Base-by-base conservation (phyloP, 2,888 invertebrate species). In the Pristionchus arcanus region DNA sequence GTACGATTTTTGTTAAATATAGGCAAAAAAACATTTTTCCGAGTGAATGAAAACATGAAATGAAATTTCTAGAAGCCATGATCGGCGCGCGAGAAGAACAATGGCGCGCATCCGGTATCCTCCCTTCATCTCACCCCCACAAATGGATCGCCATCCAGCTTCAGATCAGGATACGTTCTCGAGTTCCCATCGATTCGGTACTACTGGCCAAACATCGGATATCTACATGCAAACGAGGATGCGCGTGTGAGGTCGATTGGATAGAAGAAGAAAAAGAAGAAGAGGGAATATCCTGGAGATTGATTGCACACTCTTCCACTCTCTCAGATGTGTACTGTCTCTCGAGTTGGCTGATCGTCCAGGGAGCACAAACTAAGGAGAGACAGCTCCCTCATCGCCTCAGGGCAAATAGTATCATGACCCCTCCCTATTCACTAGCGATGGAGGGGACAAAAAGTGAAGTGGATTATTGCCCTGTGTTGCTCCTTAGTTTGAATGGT, bases 391-490 rank as follows among this genome's bases (percentile, higher is more conserved):
- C 81, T 49, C 77, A 34, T 28, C 49, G 49, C 49, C 81, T 81
- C 49, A 53, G 81, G 81, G 81, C 81, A 81, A 81, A 81, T 28
- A 81, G 81, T 81, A 81, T 81, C 81, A 81, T 81, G 81, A 81
- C 81, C 81, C 49, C 81, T 53, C 81, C 49, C 81, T 53, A 81
- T 81, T 81, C 81, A 81, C n/a, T n/a, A 49, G 74, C 31, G 42
- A 49, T 49, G 63, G 81, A 81, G 49, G 13, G 15, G 21, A 19
- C n/a, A 81, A 31, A 16, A 28, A 81, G 81, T 81, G 81, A 49
- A 81, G 81, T 81, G 81, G 81, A 81, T 81, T 81, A 81, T 81
- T 81, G 81, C 74, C 68, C 34, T 42, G 37, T 77, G 42, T 19
- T 42, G 74, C 31, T 77, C 42, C 31, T 77, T 77, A 49, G 42